These are phyloP conservation scores for Heliconius hortense DNA, from an alignment of 2,888 invertebrate genomes.

Conservation along the genomic window DNA sequence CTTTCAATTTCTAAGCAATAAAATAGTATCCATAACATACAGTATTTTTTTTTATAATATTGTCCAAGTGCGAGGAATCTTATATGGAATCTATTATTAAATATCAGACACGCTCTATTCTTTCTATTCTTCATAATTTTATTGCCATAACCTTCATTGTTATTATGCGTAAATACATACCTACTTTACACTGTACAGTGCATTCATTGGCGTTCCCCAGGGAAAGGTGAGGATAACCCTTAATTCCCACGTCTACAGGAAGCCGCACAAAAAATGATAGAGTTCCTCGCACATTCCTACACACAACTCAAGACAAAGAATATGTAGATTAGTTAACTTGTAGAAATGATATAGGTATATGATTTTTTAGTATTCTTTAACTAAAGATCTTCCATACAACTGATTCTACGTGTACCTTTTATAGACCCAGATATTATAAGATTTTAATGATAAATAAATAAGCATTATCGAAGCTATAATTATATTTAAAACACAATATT, in stretches of 20 bases:
- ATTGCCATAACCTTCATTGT: neutral
- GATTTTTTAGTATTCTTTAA: neutral
- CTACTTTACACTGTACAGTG: conserved; percentile 6
- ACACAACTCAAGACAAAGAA: conserved; percentile 18
- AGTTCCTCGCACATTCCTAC: conserved; percentile 41
- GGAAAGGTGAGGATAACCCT: conserved; percentile 59
- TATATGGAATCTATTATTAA: neutral
- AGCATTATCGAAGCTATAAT: too few relatives aligned
- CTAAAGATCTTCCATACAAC: neutral
- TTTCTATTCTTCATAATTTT: neutral
- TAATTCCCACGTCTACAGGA: conserved; percentile 59
- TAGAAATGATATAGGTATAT: neutral
- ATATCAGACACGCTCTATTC: neutral
- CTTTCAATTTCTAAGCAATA: conserved; percentile 25
- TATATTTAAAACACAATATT: too few relatives aligned
- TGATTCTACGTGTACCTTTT: neutral
- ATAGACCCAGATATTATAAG: too few relatives aligned
- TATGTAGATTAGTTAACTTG: neutral
- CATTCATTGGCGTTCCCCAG: conserved; percentile 42
- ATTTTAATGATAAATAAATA: too few relatives aligned
- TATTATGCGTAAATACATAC: conserved; percentile 1
- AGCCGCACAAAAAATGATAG: conserved; percentile 57
- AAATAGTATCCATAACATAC: neutral
- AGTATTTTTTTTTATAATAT: too few relatives aligned
- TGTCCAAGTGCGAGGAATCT: neutral